Evolutionary conservation across 1,140 invertebrate genomes (phyloP).

Genomic region (Heterodera carotae): DNA sequence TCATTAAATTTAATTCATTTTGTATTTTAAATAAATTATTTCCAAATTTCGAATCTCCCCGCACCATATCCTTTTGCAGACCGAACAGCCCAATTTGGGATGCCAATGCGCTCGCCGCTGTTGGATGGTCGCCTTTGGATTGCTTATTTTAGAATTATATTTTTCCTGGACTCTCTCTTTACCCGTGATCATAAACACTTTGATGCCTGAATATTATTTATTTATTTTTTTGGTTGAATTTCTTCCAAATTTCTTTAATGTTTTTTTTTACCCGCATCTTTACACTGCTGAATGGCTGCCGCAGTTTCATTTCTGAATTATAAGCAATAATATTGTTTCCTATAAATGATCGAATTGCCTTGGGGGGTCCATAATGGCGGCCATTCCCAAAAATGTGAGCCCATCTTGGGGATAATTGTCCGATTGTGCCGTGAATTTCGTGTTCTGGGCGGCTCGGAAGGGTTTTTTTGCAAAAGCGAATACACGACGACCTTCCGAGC

Average conservation of each 20-base stretch:
- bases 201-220: slow-evolving; percentile 52
- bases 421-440: slow-evolving; percentile 44
- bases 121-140: slow-evolving; percentile 48
- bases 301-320: slow-evolving; percentile 58
- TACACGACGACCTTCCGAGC: slow-evolving; percentile 57
- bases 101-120: slow-evolving; percentile 48
- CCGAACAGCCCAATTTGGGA: slow-evolving; percentile 48
- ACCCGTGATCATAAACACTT: slow-evolving; percentile 53
- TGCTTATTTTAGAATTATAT: not conserved
- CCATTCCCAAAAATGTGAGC: slow-evolving; percentile 59
- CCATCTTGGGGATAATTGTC: slow-evolving; percentile 50
- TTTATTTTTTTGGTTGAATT: not conserved
- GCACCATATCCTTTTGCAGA: slow-evolving; percentile 38
- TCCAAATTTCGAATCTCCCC: slow-evolving; percentile 15
- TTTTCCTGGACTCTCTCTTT: not conserved
- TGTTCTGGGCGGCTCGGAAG: slow-evolving; percentile 43
- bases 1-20: no score
- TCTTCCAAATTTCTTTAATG: not conserved
- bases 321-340: no score
- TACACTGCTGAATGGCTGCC: slow-evolving; percentile 49
- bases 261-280: slow-evolving; percentile 36
- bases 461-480: slow-evolving; percentile 59
- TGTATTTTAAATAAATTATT: no score
- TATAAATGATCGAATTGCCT: slow-evolving; percentile 24
- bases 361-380: slow-evolving; percentile 63